phyloP scores from a whole-genome alignment of 2,797 vertebrate species.

The Pangasius sanitwongsei region DNA sequence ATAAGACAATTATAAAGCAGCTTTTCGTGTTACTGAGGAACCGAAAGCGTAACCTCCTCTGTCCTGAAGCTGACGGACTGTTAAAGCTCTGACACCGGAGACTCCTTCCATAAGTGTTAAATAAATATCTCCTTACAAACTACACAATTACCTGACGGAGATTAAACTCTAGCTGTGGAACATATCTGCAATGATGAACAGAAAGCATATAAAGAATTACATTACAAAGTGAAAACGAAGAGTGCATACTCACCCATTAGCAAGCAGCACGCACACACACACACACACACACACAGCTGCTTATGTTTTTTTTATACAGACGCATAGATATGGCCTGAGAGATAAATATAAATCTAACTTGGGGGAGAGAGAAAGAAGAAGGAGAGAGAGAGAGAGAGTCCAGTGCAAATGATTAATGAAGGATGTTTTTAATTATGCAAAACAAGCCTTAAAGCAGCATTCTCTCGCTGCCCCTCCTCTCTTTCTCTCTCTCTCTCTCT shows the following conservation, averaged over 20 bases:
- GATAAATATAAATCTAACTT: neutral
- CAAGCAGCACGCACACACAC: neutral
- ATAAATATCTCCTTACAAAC: neutral
- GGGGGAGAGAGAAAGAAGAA: neutral
- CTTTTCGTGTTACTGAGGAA: too few relatives aligned
- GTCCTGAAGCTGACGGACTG: too few relatives aligned
- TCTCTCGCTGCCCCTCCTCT: neutral
- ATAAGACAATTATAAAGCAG: too few relatives aligned
- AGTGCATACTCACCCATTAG: neutral
- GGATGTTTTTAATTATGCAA: conserved; percentile 55
- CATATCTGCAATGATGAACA: neutral
- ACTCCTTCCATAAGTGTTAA: neutral
- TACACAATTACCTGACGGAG: too few relatives aligned
- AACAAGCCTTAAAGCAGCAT: conserved; percentile 55
- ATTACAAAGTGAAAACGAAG: neutral
- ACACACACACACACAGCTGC: neutral
- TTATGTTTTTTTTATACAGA: neutral
- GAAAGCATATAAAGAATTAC: neutral
- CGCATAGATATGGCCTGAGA: neutral
- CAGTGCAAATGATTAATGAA: conserved; percentile 51
- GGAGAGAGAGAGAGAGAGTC: conserved; percentile 19
- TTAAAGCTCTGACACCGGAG: neutral
- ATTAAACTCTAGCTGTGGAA: neutral
- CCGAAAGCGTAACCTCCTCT: too few relatives aligned
- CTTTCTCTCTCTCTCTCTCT: neutral